Evolutionary conservation across 2,797 vertebrate genomes (phyloP).

Genomic region (Rhinogobio ventralis): DNA sequence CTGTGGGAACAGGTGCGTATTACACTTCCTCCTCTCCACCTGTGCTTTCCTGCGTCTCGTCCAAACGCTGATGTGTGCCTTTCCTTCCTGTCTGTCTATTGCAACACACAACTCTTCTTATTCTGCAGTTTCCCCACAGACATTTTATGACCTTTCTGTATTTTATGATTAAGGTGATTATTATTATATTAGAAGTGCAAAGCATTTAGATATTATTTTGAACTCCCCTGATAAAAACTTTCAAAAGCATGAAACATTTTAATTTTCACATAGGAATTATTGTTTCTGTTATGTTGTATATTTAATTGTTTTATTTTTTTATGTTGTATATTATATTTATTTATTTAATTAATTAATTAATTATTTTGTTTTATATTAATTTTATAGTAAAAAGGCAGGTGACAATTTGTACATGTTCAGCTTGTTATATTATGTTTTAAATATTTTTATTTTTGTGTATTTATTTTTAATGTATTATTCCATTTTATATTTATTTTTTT

Average conservation of each 20-base stretch:
- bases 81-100: background rate
- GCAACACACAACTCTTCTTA: background rate
- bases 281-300: background rate
- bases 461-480: background rate
- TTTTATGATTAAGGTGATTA: background rate
- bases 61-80: background rate
- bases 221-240: background rate
- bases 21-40: background rate
- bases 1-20: conserved; percentile 89
- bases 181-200: background rate
- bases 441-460: no score
- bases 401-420: background rate
- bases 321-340: background rate
- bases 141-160: background rate
- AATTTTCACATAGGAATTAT: background rate
- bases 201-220: background rate
- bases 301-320: background rate
- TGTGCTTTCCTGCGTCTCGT: no score
- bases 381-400: background rate
- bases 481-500: background rate
- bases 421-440: background rate
- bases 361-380: background rate
- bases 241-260: background rate
- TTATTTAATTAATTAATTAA: background rate
- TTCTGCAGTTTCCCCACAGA: background rate